Conservation (phyloP, 2,797 vertebrate species). For the Gobio occitaniae region DNA sequence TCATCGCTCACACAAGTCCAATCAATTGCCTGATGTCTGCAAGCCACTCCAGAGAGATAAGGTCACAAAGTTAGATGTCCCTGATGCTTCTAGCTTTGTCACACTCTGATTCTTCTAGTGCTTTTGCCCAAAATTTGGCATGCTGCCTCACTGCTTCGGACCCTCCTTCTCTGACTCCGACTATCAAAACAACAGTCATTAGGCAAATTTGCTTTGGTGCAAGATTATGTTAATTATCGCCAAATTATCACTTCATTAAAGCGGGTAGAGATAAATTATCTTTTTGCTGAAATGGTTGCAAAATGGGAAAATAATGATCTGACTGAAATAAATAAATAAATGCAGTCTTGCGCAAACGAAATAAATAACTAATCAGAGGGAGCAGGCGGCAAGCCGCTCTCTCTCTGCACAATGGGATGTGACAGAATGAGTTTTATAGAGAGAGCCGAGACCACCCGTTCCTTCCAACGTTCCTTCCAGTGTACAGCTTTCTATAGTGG, state of each 20-base stretch:
- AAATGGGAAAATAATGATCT: constrained; percentile 80
- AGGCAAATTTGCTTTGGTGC: constrained; percentile 83
- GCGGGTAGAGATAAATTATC: constrained; percentile 82
- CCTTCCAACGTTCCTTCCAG: constrained; percentile 56
- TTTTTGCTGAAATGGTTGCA: constrained; percentile 77
- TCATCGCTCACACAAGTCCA: constrained; percentile 68
- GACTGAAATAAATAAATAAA: constrained; percentile 60
- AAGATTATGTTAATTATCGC: constrained; percentile 83
- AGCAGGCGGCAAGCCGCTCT: constrained; percentile 60
- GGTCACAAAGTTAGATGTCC: constrained; percentile 69
- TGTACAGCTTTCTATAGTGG: constrained; percentile 51
- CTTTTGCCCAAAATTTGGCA: constrained; percentile 62
- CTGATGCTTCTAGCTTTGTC: constrained; percentile 51
- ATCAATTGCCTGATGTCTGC: constrained; percentile 63
- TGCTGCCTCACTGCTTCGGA: constrained; percentile 64
- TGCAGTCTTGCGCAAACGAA: constrained; percentile 44
- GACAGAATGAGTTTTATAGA: constrained; percentile 59
- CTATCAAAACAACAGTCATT: constrained; percentile 83
- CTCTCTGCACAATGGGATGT: constrained; percentile 58
- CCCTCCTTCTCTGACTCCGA: constrained; percentile 72
- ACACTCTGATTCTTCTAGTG: constrained; percentile 57
- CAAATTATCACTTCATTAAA: constrained; percentile 86
- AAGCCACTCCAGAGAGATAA: constrained; percentile 64
- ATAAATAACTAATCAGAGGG: constrained; percentile 69
- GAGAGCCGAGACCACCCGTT: constrained; percentile 68